A percentile compares a stretch with the other conserved stretches of the same genome.
phyloP scores from a whole-genome alignment of 2,888 invertebrate genomes.

The Tetropium fuscum region DNA sequence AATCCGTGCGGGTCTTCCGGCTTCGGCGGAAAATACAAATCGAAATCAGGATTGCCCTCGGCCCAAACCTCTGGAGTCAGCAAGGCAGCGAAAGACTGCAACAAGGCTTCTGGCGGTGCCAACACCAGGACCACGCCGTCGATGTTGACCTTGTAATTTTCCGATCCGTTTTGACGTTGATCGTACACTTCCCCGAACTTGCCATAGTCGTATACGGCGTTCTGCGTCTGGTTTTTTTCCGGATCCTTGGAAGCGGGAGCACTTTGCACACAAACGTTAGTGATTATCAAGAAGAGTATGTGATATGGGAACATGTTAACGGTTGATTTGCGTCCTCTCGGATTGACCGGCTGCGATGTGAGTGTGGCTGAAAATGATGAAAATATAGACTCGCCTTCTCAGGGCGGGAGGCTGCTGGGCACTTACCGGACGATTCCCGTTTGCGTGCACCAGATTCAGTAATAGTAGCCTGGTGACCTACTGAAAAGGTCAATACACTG shows the following conservation, averaged over 20 bases:
- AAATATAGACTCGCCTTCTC: too few relatives aligned
- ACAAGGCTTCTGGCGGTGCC: constrained; percentile 71
- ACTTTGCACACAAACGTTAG: not conserved
- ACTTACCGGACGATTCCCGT: too few relatives aligned
- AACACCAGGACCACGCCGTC: constrained; percentile 77
- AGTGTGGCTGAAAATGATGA: too few relatives aligned
- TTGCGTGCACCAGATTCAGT: too few relatives aligned
- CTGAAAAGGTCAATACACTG: too few relatives aligned
- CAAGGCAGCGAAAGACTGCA: constrained; percentile 70
- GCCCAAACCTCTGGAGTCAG: constrained; percentile 57
- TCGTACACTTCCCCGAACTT: constrained; percentile 67
- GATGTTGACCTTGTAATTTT: constrained; percentile 77
- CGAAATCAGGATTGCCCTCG: constrained; percentile 41
- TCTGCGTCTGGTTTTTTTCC: constrained; percentile 3
- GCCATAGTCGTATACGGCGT: constrained; percentile 33
- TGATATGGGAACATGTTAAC: not conserved
- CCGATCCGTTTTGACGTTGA: constrained; percentile 83
- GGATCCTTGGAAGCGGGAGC: not conserved
- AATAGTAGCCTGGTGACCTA: too few relatives aligned
- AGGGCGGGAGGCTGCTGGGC: too few relatives aligned
- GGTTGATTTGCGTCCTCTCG: too few relatives aligned
- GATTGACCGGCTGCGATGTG: constrained; percentile 18
- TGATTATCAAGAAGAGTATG: not conserved
- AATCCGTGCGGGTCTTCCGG: not conserved
- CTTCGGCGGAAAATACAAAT: not conserved